These are phyloP conservation scores for Autographa gamma DNA, from an alignment of 2,888 invertebrate genomes.

Conservation along the genomic window DNA sequence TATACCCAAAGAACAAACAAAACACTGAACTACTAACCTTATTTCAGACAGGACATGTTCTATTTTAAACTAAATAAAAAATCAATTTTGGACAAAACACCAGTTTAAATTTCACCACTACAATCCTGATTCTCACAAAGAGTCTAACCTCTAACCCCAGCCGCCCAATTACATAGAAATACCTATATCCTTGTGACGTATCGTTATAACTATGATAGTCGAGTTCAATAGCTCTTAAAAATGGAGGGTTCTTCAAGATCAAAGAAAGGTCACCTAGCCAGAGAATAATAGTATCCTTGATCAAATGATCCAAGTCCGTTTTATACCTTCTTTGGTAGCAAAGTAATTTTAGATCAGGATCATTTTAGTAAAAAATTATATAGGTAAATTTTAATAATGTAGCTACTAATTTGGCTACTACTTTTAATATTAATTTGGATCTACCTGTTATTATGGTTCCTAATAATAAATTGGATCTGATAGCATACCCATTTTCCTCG, in stretches of 20 bases:
- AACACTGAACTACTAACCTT: too few species aligned
- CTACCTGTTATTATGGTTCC: too few species aligned
- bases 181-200: neutral
- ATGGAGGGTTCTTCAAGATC: neutral
- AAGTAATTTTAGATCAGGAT: neutral
- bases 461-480: too few species aligned
- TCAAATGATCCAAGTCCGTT: neutral
- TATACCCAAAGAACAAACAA: too few species aligned
- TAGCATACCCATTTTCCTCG: neutral
- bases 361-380: neutral
- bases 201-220: neutral
- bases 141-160: neutral
- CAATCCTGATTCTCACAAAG: neutral
- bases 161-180: neutral
- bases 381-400: too few species aligned
- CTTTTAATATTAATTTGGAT: too few species aligned
- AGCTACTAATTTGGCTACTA: too few species aligned
- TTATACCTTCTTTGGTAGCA: neutral
- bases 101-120: too few species aligned
- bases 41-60: too few species aligned
- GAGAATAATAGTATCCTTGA: neutral
- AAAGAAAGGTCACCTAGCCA: constrained; percentile 2
- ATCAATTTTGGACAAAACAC: too few species aligned
- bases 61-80: too few species aligned
- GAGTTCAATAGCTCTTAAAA: neutral